Conservation (phyloP, 2,113 vertebrate species). For the Cynocephalus volans region DNA sequence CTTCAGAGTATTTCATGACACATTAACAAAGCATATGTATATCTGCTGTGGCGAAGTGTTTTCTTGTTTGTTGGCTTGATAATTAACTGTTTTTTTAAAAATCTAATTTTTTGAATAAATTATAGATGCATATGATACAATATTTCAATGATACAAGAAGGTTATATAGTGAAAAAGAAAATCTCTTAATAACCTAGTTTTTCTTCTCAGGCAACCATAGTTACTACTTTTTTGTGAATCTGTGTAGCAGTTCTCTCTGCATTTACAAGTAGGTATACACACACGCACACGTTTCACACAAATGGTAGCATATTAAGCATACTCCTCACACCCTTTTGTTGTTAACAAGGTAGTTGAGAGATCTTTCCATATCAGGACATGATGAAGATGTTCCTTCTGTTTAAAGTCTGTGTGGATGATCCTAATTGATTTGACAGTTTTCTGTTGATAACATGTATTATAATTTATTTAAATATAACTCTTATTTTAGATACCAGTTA, state of each 20-base stretch:
- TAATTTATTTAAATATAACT: background rate
- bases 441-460: background rate
- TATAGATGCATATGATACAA: background rate
- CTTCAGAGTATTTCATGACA: background rate
- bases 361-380: background rate
- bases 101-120: background rate
- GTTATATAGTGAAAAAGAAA: background rate
- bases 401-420: conserved; percentile 15
- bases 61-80: background rate
- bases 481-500: conserved; percentile 10
- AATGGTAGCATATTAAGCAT: background rate
- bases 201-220: background rate
- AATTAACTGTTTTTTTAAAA: background rate
- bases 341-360: background rate
- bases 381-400: background rate
- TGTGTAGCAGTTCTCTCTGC: background rate
- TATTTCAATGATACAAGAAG: background rate
- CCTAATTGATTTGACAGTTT: background rate
- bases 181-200: background rate
- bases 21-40: background rate
- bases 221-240: background rate
- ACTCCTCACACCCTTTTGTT: background rate
- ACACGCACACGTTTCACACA: background rate
- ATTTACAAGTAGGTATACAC: background rate
- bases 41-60: background rate